A percentile compares a stretch with the other conserved stretches of the same genome.
phyloP scores from a whole-genome alignment of 2,113 vertebrate species.

The Cololabis saira region DNA sequence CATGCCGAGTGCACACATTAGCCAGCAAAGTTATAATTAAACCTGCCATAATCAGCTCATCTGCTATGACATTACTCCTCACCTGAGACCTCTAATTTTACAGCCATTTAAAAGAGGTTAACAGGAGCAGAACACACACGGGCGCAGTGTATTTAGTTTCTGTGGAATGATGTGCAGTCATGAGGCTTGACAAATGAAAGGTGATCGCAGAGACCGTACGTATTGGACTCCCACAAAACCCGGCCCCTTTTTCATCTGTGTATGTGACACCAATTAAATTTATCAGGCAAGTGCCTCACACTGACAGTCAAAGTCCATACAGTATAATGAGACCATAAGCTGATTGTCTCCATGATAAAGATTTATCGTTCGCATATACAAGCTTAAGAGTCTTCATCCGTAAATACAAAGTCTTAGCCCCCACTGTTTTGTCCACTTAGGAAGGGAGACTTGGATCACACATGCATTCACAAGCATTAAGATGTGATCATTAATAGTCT shows the following conservation, averaged over 20 bases:
- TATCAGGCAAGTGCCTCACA: slow-evolving; percentile 43
- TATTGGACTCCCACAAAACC: slow-evolving; percentile 43
- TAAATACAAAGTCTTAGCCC: slow-evolving; percentile 27
- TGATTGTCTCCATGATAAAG: slow-evolving; percentile 53
- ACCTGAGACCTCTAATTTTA: slow-evolving; percentile 78
- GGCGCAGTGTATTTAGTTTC: slow-evolving; percentile 54
- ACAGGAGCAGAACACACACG: slow-evolving; percentile 59
- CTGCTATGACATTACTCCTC: slow-evolving; percentile 70
- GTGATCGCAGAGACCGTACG: slow-evolving; percentile 40
- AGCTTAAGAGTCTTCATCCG: slow-evolving; percentile 39
- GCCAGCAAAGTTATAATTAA: slow-evolving; percentile 75
- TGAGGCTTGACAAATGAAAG: slow-evolving; percentile 52
- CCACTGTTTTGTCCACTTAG: slow-evolving; percentile 35
- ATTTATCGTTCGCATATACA: slow-evolving; percentile 24
- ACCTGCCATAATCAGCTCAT: slow-evolving; percentile 74
- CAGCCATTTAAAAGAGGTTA: slow-evolving; percentile 76
- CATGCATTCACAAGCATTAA: slow-evolving; percentile 10
- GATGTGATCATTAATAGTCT: slow-evolving; percentile 18
- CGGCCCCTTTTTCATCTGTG: slow-evolving; percentile 31
- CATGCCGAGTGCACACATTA: slow-evolving; percentile 61
- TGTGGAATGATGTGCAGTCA: slow-evolving; percentile 55
- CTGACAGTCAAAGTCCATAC: slow-evolving; percentile 17
- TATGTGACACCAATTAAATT: slow-evolving; percentile 48
- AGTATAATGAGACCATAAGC: slow-evolving; percentile 36
- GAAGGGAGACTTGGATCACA: slow-evolving; percentile 12